phyloP scores from a whole-genome alignment of 2,113 vertebrate genomes.

The Galemys pyrenaicus region DNA sequence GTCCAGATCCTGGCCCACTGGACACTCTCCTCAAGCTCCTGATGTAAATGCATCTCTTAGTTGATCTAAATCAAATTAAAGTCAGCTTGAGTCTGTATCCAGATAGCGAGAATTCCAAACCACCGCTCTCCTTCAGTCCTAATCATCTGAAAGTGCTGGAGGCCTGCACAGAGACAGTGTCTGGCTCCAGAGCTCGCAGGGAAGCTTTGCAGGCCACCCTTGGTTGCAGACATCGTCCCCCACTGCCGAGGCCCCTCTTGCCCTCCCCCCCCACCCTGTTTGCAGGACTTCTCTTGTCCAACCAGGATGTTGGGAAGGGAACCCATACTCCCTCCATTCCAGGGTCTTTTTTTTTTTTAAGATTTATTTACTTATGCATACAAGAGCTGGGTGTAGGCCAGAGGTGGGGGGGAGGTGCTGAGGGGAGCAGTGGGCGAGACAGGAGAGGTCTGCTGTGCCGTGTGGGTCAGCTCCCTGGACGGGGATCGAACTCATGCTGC shows the following conservation, averaged over 20 bases:
- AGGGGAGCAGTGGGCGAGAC: too few species aligned
- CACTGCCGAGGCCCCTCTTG: not conserved
- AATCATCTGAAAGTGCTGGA: not conserved
- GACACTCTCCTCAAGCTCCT: conserved; percentile 33
- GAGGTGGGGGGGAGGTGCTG: too few species aligned
- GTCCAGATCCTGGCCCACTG: conserved; percentile 44
- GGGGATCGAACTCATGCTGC: too few species aligned
- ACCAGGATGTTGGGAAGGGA: not conserved
- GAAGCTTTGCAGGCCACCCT: not conserved
- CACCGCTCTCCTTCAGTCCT: not conserved
- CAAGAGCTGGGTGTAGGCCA: too few species aligned
- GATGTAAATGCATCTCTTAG: conserved; percentile 9
- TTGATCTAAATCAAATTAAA: conserved; percentile 58
- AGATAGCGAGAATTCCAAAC: not conserved
- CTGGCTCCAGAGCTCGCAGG: not conserved
- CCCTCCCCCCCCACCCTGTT: too few species aligned
- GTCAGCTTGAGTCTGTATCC: conserved; percentile 35
- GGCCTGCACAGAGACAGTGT: not conserved
- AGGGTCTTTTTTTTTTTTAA: too few species aligned
- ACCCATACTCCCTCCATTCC: not conserved
- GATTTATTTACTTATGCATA: too few species aligned
- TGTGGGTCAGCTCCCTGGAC: too few species aligned
- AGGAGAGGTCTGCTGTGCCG: too few species aligned
- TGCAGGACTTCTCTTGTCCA: not conserved
- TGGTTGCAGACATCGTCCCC: not conserved